Evolutionary conservation across 2,113 vertebrate species (phyloP).

Genomic region (Coracopsis vasa): DNA sequence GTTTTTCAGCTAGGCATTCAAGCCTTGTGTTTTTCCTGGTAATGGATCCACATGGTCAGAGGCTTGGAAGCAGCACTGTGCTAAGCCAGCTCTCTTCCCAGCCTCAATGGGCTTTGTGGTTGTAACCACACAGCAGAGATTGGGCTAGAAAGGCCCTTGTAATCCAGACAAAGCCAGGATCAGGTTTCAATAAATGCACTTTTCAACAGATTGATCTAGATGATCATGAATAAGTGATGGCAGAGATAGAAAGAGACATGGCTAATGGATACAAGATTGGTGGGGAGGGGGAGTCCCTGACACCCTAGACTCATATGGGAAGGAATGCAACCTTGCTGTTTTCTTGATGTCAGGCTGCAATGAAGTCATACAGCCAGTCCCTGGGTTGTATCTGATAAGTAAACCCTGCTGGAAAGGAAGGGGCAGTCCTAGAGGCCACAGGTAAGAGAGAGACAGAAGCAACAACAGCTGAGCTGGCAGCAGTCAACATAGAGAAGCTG

Average conservation of each 20-base stretch:
- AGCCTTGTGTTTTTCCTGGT: background rate
- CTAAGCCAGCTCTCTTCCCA: background rate
- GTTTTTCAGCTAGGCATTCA: background rate
- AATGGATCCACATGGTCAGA: background rate
- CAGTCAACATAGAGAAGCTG: background rate
- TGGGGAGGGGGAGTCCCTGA: background rate
- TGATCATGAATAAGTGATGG: slow-evolving; percentile 72
- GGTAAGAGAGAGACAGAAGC: background rate
- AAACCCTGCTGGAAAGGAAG: background rate
- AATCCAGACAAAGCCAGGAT: slow-evolving; percentile 31
- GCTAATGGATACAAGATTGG: slow-evolving; percentile 56
- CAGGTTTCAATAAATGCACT: slow-evolving; percentile 68
- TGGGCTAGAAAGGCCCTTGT: background rate
- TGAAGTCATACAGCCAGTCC: background rate
- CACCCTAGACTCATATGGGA: background rate
- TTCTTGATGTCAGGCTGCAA: background rate
- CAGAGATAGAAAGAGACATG: slow-evolving; percentile 24
- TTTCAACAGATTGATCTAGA: slow-evolving; percentile 59
- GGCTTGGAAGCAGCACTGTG: background rate
- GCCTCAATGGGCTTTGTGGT: slow-evolving; percentile 14
- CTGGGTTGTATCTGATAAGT: background rate
- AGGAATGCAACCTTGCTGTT: slow-evolving; percentile 15
- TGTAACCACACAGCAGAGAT: background rate
- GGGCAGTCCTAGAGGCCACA: background rate
- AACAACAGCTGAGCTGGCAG: background rate